These are phyloP conservation scores for Anabacerthia variegaticeps DNA, from an alignment of 2,797 vertebrate species.

Conservation along the genomic window DNA sequence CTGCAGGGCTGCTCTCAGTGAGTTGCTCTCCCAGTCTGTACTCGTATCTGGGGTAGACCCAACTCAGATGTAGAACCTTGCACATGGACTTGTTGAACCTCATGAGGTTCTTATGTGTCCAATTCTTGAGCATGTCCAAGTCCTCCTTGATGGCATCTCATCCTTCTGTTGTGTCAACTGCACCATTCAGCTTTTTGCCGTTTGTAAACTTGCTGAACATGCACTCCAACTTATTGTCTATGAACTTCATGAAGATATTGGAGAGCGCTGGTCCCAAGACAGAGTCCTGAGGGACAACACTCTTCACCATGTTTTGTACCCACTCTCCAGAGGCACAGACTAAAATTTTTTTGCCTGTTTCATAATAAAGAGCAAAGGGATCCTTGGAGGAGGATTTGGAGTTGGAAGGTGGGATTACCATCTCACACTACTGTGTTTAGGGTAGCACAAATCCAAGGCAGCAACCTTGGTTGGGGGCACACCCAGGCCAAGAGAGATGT, in stretches of 20 bases:
- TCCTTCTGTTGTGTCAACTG: neutral
- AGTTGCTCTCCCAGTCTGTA: neutral
- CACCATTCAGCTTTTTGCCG: fast-evolving
- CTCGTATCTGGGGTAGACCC: neutral
- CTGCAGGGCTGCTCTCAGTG: neutral
- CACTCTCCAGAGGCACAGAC: neutral
- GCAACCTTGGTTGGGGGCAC: neutral
- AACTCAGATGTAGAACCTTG: neutral
- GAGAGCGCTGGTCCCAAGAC: neutral
- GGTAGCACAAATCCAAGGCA: neutral
- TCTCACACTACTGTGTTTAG: fast-evolving
- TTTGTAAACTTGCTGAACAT: neutral
- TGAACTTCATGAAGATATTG: neutral
- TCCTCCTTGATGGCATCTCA: neutral
- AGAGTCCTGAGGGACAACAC: neutral
- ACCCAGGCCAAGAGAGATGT: neutral
- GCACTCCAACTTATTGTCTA: neutral
- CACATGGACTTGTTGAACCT: neutral
- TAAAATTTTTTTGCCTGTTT: neutral
- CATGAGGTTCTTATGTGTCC: fast-evolving
- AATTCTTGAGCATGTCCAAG: neutral
- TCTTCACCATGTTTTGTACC: neutral
- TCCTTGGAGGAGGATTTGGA: neutral
- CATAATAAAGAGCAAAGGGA: neutral
- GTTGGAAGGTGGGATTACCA: neutral